phyloP scores from a whole-genome alignment of 1,140 invertebrate genomes.

The Frieseomelitta varia region DNA sequence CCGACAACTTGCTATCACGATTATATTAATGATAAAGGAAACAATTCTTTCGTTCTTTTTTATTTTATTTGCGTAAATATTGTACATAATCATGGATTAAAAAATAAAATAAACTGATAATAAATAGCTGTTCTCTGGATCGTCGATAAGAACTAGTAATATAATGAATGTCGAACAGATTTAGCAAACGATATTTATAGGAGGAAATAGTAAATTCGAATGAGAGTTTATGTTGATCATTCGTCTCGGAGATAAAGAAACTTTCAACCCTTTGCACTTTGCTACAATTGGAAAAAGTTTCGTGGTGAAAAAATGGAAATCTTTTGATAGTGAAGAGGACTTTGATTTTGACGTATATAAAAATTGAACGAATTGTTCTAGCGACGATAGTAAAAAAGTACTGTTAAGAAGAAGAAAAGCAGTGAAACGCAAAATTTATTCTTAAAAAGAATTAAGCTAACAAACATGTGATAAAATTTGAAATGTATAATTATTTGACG shows the following conservation, averaged over 20 bases:
- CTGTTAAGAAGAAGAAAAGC: too few relatives aligned
- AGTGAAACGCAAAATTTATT: too few relatives aligned
- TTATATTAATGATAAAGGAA: constrained; percentile 14
- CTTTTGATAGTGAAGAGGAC: too few relatives aligned
- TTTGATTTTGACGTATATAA: too few relatives aligned
- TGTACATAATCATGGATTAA: constrained; percentile 58
- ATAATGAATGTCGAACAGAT: constrained; percentile 13
- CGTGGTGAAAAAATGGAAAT: too few relatives aligned
- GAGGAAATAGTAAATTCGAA: constrained; percentile 36
- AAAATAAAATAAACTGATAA: constrained; percentile 35
- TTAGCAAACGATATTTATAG: constrained; percentile 13
- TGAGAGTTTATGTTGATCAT: neutral
- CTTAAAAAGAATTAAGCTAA: too few relatives aligned
- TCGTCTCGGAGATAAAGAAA: neutral
- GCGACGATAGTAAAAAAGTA: too few relatives aligned
- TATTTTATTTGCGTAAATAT: constrained; percentile 35
- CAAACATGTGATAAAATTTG: too few relatives aligned
- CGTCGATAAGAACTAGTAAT: constrained; percentile 20
- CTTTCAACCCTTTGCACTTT: neutral
- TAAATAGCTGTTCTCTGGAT: constrained; percentile 34
- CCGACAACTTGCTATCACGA: neutral
- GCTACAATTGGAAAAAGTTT: too few relatives aligned
- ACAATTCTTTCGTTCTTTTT: constrained; percentile 22
- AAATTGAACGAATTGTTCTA: too few relatives aligned
- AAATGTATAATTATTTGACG: too few relatives aligned